Evolutionary conservation across 2,113 vertebrate species (phyloP), one percentile per base, ranked within the genome.

Genomic region (Proterorhinus semilunaris): DNA sequence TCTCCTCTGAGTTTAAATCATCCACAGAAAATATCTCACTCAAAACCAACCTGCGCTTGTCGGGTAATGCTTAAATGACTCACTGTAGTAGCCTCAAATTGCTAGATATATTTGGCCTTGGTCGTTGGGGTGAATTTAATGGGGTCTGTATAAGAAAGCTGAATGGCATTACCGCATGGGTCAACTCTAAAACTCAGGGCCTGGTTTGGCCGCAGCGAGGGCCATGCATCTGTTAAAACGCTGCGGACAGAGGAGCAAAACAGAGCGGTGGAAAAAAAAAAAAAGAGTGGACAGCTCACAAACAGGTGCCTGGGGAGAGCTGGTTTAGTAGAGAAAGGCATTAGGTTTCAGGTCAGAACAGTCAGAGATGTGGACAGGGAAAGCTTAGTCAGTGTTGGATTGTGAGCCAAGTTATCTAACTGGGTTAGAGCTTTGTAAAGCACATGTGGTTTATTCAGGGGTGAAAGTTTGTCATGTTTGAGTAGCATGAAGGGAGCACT

Each of bases 221-320:
- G 11, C 13, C 71, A 64, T 74, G 87, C 91, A 91, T 93, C 93
- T 93, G 90, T 82, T 85, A 73, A 87, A 92, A 83, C 89, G 86
- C 84, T 91, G 46, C 52, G 72, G 83, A 84, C 78, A 83, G 65
- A 82, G 72, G 83, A 77, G 85, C 68, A 81, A 42, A 78, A 79
- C 82, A 82, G 66, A n/a, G 74, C 66, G 57, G 13, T 61, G 70
- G 70, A 66, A 76, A 75, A 66, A 76, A 75, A 66, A 76, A 75
- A 66, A 76, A 75, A 74, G 59, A 11, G 55, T 52, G 59, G 71
- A 61, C 8, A 68, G 68, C 49, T 62, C 55, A 43, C 73, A 68
- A 84, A 84, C 86, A 90, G 88, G 85, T 87, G 88, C 80, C 72
- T 72, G 61, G 69, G 77, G 71, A 36, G 61, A 71, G 42, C 53